Evolutionary conservation across 2,888 invertebrate species (phyloP), one percentile per base, ranked within the genome.

Genomic region (Aleiodes testaceus): DNA sequence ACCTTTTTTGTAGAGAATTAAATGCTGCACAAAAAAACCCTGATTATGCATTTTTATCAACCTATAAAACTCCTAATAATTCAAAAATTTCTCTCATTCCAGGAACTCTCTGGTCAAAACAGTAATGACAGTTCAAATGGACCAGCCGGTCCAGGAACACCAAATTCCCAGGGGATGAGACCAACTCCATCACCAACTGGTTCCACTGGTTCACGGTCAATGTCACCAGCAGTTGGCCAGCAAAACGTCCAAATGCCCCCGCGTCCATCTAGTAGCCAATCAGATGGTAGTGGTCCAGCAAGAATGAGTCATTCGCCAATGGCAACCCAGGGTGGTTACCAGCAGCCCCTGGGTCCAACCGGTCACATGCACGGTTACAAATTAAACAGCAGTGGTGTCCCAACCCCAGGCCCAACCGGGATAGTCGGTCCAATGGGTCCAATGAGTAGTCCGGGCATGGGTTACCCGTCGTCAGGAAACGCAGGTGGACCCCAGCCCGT

Each of bases 181-280:
- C 96, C 96, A 80, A 96, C 95, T 87, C 96, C 96, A 82, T 96
- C 96, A 86, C 96, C 96, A 84, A 96, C 96, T 86, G 96, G 96
- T 88, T 96, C 95, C 84, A 95, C 95, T 85, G 95, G 96, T 88
- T 97, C 97, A 84, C 93, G 97, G 90, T 97, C 97, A 89, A 97
- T 97, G 95, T 97, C 98, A 89, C 97, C 98, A 86, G 97, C 97
- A 90, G 96, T 97, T 89, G 96, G 94, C 87, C 94, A 93, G 88
- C 95, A 95, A 92, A 96, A 94, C 93, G 94, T 96, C 93, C 94
- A 96, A 90, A 97, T 97, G 94, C 97, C 97, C 88, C 95, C 96
- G 87, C 93, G 97, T 87, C 97, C 97, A 88, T 95, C 97, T 84
- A 97, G 97, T 88, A 86, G 87, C 82, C 87, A 90, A 84, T 90